Percentiles rank a stretch among this genome's conserved stretches.
Evolutionary conservation across 2,888 invertebrate species (phyloP).

Genomic region (Drosophila dives): DNA sequence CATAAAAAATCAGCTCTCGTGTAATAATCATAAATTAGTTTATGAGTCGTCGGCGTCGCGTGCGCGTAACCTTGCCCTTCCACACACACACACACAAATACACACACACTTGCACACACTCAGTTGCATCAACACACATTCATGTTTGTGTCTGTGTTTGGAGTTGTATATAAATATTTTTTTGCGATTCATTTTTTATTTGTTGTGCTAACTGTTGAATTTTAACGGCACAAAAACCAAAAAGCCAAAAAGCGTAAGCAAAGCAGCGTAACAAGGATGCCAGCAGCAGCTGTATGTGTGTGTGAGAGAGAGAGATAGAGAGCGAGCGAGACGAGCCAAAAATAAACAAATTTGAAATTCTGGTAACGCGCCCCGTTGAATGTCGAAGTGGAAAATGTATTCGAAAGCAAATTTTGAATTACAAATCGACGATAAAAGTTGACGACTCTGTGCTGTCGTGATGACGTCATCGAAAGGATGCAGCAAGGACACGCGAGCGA

Average conservation of each 20-base stretch:
- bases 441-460: slow-evolving; percentile 32
- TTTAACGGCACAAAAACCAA: slow-evolving; percentile 81
- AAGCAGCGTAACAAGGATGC: slow-evolving; percentile 30
- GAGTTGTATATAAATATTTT: slow-evolving; percentile 30
- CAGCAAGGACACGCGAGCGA: slow-evolving; percentile 55
- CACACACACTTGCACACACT: slow-evolving; percentile 13
- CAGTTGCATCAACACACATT: slow-evolving; percentile 33
- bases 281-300: not conserved
- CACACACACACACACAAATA: slow-evolving; percentile 31
- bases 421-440: slow-evolving; percentile 71
- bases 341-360: slow-evolving; percentile 77
- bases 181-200: slow-evolving; percentile 31
- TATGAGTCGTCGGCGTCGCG: slow-evolving; percentile 76
- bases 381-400: slow-evolving; percentile 78
- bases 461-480: slow-evolving; percentile 76
- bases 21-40: slow-evolving; percentile 84
- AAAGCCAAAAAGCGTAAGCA: slow-evolving; percentile 50
- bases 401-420: slow-evolving; percentile 81
- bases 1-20: slow-evolving; percentile 79
- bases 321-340: slow-evolving; percentile 3
- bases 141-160: slow-evolving; percentile 28
- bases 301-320: not conserved
- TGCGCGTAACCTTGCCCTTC: slow-evolving; percentile 83
- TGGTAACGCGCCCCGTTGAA: slow-evolving; percentile 62
- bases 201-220: slow-evolving; percentile 72